Base-by-base conservation (phyloP, 2,797 vertebrate genomes). In the Rhinatrema bivittatum region DNA sequence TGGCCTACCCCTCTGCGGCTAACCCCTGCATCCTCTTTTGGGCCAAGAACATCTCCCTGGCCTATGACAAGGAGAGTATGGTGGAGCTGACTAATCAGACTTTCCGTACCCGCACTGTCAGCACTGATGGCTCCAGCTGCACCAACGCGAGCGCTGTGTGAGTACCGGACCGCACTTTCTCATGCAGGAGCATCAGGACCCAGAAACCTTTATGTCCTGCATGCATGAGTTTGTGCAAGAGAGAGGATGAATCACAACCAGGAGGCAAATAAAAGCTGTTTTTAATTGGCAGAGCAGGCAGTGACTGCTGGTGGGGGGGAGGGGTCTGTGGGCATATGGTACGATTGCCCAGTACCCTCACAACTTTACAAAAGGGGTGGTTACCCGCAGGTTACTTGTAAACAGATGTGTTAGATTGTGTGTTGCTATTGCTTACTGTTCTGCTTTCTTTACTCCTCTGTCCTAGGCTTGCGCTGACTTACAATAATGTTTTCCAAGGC, bases 1-100 rank as follows among this genome's bases (percentile, higher is more conserved):
- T 94, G 50, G 79, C 78, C 61, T 88, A 71, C 20, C 86, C 84
- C 59, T 53, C 53, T 25, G 77, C 18, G 0, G 25, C 66, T 41
- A 0, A 50, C 42, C 18, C 80, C 6, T 82, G 82, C 26, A 88
- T 94, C 62, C 80, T 94, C 12, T 55, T 93, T 46, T 94, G 89
- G 91, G 91, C 91, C 1, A 68, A 66, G 24, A 68, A 80, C 33
- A 73, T 94, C 49, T 68, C 79, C 0, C 76, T 85, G 7, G 45
- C 59, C 2, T 65, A 68, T 1, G 30, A 26, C 6, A 67, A 49
- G 21, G 19, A 21, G 5, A 67, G 49, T 21, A 55, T 52, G 1
- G 46, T 81, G 4, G 84, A 93, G 41, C 79, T 92, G 29, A 84
- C 85, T 1, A 9, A 54, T 0, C 50, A 51, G 16, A 94, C 91